Base-by-base conservation (phyloP, 2,888 invertebrate genomes). In the Harmothoe impar region DNA sequence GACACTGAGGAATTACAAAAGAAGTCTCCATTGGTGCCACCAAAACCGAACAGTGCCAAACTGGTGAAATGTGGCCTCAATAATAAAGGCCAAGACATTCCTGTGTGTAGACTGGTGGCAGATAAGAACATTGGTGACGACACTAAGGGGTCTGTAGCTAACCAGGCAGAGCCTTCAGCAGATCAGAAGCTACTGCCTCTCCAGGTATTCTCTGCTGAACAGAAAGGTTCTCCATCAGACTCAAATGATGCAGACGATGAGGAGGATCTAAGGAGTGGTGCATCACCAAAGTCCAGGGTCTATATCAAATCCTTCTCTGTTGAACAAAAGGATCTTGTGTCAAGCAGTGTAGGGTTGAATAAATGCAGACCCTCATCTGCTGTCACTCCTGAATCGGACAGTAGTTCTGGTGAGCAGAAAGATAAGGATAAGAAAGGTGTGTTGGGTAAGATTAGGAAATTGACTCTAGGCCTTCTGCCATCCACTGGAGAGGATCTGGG, bases 211-310 rank as follows among this genome's bases (percentile, higher is more conserved):
- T 72, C 72, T 29, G 29, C 72, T 72, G 72, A 84, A 84, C 51
- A 84, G n/a, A 84, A 51, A 78, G 77, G 43, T 25, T 29, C 86
- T 12, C 86, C 52, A 5, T 54, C 86, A n/a, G 54, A 86, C 23
- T 52, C 86, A 10, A 86, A 86, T 86, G 86, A 86, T 54, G 86
- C 86, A 15, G 86, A 86, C n/a, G 86, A 86, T 29, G 86, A 86
- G 29, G 86, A 20, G 25, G 86, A 86, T 7, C 54, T 23, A 25
- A 25, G 29, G 15, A 29, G 23, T 31, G 25, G 23, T 51, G 51
- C 23, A 12, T n/a, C 25, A 29, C 54, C 17, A 12, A 86, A 86
- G 10, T n/a, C 20, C 0, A 25, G 25, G 25, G 29, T 86, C 10
- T 86, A 31, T 20, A 33, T 86, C 0, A 86, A 86, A 29, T 86